Evolutionary conservation across 2,888 invertebrate species (phyloP).

Genomic region (Lycophotia porphyrea): DNA sequence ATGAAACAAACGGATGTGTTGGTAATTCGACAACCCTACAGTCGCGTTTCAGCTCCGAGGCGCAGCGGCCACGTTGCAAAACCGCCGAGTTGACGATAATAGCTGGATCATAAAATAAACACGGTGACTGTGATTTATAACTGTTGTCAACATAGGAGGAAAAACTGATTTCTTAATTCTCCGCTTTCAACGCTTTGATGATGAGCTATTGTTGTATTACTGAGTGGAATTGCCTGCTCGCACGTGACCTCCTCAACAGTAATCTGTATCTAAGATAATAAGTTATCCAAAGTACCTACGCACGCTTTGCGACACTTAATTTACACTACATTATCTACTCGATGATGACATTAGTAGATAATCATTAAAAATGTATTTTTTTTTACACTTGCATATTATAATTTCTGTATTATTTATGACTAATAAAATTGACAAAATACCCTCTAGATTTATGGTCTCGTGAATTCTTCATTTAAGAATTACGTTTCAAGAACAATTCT

Average conservation of each 20-base stretch:
- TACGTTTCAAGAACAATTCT: conserved; percentile 11
- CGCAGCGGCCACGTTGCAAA: conserved; percentile 84
- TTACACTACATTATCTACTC: conserved; percentile 9
- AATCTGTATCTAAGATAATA: conserved; percentile 28
- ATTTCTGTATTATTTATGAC: neutral
- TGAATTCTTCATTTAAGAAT: conserved; percentile 11
- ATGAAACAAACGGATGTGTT: conserved; percentile 17
- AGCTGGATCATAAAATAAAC: conserved; percentile 88
- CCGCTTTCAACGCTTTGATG: conserved; percentile 83
- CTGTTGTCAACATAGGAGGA: conserved; percentile 84
- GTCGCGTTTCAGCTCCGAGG: conserved; percentile 68
- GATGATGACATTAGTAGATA: conserved; percentile 1
- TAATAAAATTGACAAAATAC: neutral
- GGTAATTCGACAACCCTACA: conserved; percentile 67
- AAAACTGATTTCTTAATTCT: conserved; percentile 85
- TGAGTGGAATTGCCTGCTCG: conserved; percentile 61
- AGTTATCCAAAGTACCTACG: conserved; percentile 27
- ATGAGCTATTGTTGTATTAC: conserved; percentile 80
- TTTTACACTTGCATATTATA: neutral
- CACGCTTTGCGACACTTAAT: conserved; percentile 17
- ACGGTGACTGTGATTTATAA: conserved; percentile 85
- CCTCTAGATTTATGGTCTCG: neutral
- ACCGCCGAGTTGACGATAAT: conserved; percentile 87
- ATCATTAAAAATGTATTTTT: neutral
- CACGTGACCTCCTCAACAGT: conserved; percentile 54